Base-by-base conservation (phyloP, 2,888 invertebrate genomes). In the Platypus cylindrus region DNA sequence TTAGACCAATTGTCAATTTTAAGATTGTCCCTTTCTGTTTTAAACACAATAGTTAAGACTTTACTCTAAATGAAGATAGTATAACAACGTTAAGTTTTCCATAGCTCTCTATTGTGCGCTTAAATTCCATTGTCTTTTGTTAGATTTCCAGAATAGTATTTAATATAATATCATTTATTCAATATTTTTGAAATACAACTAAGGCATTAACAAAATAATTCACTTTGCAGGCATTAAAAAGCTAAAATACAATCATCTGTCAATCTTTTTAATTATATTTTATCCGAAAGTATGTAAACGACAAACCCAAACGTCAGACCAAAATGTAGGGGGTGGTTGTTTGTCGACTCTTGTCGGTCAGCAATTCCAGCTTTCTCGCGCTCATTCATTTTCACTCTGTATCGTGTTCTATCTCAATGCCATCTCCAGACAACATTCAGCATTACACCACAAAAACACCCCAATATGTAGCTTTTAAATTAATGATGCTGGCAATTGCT, bases 381-480 rank as follows among this genome's bases (percentile, higher is more conserved):
- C 54, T 51, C 57, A 59, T 60, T 56, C 55, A 32, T 30, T 59
- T 60, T 60, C 55, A 55, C 53, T 48, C 51, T 50, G 55, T 55
- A 54, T 58, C 60, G 62, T 60, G 62, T 62, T 59, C 62, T 61
- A 62, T 62, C 62, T 58, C 59, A 53, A 57, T 62, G 62, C 62
- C 60, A 61, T 62, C 60, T 62, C 60, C 60, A 62, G 62, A 61
- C 60, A 60, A 59, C 59, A 61, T 58, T 62, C 59, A 61, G 60
- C 62, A 60, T 56, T 58, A 60, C 57, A 55, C 58, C 57, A 56
- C 60, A 60, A 61, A 60, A 61, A 62, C 59, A 60, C 53, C 55
- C 59, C 60, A 59, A 60, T 60, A 60, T 60, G 59, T 60, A 59
- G 59, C 60, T 59, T 59, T 61, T 58, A 60, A 60, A 61, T 61